A percentile compares a stretch with the other conserved stretches of the same genome.
These are phyloP conservation scores for Patagioenas fasciata DNA, from an alignment of 2,113 vertebrate genomes.

Conservation along the genomic window DNA sequence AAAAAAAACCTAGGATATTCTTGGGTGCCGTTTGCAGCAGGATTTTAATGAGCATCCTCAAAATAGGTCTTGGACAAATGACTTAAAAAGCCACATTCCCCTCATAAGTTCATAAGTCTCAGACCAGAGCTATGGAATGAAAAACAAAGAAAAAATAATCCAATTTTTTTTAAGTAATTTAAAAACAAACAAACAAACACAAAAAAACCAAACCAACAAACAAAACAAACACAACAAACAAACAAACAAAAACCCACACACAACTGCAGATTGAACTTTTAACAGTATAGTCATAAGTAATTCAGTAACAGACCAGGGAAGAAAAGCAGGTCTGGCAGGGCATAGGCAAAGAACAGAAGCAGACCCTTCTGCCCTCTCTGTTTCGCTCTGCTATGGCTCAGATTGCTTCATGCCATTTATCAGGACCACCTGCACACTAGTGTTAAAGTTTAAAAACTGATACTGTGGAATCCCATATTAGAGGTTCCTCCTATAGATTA, in stretches of 20 bases:
- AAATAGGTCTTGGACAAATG: neutral
- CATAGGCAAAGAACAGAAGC: neutral
- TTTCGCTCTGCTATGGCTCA: neutral
- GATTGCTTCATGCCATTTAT: neutral
- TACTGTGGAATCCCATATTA: neutral
- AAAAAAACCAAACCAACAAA: neutral
- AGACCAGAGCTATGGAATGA: neutral
- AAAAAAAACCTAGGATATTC: neutral
- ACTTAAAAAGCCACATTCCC: neutral
- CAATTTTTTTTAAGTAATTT: neutral
- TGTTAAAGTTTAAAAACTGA: neutral
- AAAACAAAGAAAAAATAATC: neutral
- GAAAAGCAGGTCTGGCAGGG: neutral
- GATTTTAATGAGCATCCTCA: neutral
- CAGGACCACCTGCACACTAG: neutral
- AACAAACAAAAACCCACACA: no score
- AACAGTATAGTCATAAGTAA: neutral
- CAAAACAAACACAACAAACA: no score
- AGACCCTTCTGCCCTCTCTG: neutral
- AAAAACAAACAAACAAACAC: no score
- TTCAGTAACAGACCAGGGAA: neutral
- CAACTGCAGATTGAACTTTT: neutral
- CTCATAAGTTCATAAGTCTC: neutral
- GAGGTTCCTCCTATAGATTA: neutral
- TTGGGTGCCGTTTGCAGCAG: neutral